Percentiles rank a stretch among this genome's conserved stretches.
phyloP scores from a whole-genome alignment of 1,140 invertebrate genomes.

The Macrostomum lignano region DNA sequence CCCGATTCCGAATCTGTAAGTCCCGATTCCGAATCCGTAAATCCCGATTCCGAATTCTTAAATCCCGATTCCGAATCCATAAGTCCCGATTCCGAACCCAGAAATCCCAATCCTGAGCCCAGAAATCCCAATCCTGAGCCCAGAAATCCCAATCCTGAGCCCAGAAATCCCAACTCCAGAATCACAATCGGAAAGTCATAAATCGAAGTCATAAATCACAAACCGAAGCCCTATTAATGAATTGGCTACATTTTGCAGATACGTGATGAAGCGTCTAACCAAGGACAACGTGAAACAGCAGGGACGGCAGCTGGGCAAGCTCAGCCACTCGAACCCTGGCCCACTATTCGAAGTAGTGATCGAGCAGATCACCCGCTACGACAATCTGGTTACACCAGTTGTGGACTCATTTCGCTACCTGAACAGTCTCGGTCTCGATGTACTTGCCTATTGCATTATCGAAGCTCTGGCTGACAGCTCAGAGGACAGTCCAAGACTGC shows the following conservation, averaged over 20 bases:
- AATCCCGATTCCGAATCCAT: no score
- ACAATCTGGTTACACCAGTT: conserved; percentile 75
- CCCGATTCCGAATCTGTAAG: no score
- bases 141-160: no score
- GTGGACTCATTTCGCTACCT: conserved; percentile 90
- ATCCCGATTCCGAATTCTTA: no score
- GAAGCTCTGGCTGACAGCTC: conserved; percentile 51
- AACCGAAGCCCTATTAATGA: no score
- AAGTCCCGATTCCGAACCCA: no score
- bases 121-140: no score
- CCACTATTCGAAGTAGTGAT: conserved; percentile 77
- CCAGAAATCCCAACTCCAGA: no score
- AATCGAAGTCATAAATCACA: conserved; percentile 7
- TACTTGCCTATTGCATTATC: conserved; percentile 72
- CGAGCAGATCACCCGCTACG: no score
- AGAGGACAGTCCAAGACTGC: not conserved
- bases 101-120: no score
- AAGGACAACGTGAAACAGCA: conserved; percentile 94
- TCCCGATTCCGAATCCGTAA: no score
- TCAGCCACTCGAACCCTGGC: conserved; percentile 74
- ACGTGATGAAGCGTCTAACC: conserved; percentile 40
- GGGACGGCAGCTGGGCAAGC: conserved; percentile 71
- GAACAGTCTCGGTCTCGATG: conserved; percentile 74
- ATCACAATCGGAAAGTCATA: conserved; percentile 36
- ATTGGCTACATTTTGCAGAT: no score